These are phyloP conservation scores for Hetaerina americana DNA, from an alignment of 1,140 invertebrate species.

Conservation along the genomic window DNA sequence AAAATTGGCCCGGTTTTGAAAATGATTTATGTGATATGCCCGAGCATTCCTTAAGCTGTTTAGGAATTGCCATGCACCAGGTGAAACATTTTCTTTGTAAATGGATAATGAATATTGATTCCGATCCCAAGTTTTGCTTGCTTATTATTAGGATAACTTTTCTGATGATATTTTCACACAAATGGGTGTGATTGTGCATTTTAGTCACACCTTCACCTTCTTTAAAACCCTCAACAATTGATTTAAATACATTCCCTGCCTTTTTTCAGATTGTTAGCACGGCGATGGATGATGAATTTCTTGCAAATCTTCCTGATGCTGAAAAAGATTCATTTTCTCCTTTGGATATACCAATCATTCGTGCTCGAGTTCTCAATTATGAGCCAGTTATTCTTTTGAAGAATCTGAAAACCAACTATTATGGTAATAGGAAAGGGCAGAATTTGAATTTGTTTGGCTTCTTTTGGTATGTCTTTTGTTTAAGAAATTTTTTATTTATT, in stretches of 20 bases:
- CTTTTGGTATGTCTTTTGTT: no score
- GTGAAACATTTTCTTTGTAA: slow-evolving; percentile 22
- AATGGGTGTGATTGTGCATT: neutral
- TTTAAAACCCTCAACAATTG: slow-evolving; percentile 13
- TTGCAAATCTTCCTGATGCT: slow-evolving; percentile 20
- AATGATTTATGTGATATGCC: slow-evolving; percentile 50
- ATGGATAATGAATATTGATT: neutral
- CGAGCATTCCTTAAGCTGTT: slow-evolving; percentile 42
- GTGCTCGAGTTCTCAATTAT: slow-evolving; percentile 55
- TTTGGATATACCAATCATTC: slow-evolving; percentile 33
- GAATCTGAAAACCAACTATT: slow-evolving; percentile 62
- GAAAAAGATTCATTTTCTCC: slow-evolving; percentile 16
- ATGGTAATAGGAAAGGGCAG: no score
- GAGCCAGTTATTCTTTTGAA: slow-evolving; percentile 50
- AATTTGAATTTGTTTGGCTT: no score
- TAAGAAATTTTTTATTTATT: no score
- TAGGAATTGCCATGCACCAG: slow-evolving; percentile 61
- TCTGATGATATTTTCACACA: neutral
- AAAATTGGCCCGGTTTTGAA: slow-evolving; percentile 45
- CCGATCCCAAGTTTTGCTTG: neutral
- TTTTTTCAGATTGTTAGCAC: slow-evolving; percentile 31
- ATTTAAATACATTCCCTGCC: slow-evolving; percentile 15
- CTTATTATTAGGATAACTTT: slow-evolving; percentile 1
- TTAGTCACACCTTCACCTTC: slow-evolving; percentile 9
- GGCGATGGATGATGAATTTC: slow-evolving; percentile 29